Conservation (phyloP, 2,113 vertebrate species). For the Herpetotheres cachinnans region DNA sequence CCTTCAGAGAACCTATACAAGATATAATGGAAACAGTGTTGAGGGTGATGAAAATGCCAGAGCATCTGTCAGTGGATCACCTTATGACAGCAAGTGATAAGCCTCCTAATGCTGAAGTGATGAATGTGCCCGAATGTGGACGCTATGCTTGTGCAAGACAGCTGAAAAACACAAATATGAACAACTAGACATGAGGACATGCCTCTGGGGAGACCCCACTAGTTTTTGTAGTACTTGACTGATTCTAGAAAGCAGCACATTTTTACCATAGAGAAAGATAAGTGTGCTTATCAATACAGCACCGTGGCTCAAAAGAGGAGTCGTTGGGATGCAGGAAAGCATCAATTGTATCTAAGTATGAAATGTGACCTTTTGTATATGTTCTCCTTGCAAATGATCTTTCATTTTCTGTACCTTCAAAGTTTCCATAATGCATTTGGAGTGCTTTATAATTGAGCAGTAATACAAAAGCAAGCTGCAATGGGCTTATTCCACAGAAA, state of each 20-base stretch:
- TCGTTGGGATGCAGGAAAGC: conserved; percentile 19
- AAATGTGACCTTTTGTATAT: conserved; percentile 39
- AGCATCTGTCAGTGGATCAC: conserved; percentile 35
- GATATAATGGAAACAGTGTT: conserved; percentile 39
- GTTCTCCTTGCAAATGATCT: conserved; percentile 32
- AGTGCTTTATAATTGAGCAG: conserved; percentile 19
- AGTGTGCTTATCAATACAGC: conserved; percentile 52
- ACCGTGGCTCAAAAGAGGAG: conserved; percentile 1
- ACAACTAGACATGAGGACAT: conserved; percentile 11
- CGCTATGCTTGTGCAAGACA: background rate
- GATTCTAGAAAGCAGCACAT: conserved; percentile 35
- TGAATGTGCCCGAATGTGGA: conserved; percentile 25
- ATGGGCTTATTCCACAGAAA: background rate
- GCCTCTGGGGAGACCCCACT: conserved; percentile 27
- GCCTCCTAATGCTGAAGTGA: conserved; percentile 37
- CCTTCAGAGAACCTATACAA: conserved; percentile 22
- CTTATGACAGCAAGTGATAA: conserved; percentile 52
- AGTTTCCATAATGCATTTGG: conserved; percentile 5
- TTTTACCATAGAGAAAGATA: conserved; percentile 42
- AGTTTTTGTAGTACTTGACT: conserved; percentile 36
- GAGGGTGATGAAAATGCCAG: background rate
- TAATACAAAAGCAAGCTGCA: background rate
- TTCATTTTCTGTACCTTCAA: conserved; percentile 27
- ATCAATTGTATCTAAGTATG: conserved; percentile 49
- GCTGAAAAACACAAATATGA: conserved; percentile 48